A percentile compares a stretch with the other conserved stretches of the same genome.
Evolutionary conservation across 2,797 vertebrate species (phyloP).

Genomic region (Muraenolepis orangiensis): DNA sequence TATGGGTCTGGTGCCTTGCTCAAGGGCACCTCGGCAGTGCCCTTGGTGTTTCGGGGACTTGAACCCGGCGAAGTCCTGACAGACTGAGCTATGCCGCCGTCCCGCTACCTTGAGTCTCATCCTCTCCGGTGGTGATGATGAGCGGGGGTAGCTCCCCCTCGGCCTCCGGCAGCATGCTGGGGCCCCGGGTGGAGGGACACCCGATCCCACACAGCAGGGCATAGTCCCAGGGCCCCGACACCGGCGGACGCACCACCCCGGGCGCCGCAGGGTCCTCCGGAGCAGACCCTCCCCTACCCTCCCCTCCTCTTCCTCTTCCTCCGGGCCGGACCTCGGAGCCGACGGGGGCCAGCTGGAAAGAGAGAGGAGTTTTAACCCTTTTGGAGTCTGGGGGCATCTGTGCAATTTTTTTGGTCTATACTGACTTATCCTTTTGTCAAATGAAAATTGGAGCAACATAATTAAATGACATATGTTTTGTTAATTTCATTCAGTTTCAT

Average conservation of each 20-base stretch:
- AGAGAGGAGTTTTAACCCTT: background rate
- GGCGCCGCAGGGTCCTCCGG: conserved; percentile 28
- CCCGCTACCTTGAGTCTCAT: conserved; percentile 79
- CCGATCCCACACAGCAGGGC: conserved; percentile 77
- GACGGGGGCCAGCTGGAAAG: conserved; percentile 50
- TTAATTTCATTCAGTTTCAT: too few relatives aligned
- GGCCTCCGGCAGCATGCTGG: conserved; percentile 81
- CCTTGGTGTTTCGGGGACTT: too few relatives aligned
- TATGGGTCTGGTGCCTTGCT: too few relatives aligned
- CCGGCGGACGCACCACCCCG: conserved; percentile 37
- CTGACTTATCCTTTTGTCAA: too few relatives aligned
- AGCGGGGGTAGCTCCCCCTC: conserved; percentile 84
- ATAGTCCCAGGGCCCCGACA: conserved; percentile 75
- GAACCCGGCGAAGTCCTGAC: too few relatives aligned
- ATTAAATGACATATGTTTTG: too few relatives aligned
- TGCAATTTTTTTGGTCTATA: background rate
- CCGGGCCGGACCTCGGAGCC: conserved; percentile 30
- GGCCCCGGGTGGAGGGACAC: conserved; percentile 65
- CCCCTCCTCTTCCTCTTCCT: background rate
- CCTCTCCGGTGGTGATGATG: conserved; percentile 77
- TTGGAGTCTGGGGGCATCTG: background rate
- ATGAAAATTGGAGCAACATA: too few relatives aligned
- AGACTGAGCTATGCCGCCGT: too few relatives aligned
- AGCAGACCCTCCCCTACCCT: background rate
- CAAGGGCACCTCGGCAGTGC: too few relatives aligned